Evolutionary conservation across 2,888 invertebrate species (phyloP), one percentile per base, ranked within the genome.

Genomic region (Andrena haemorrhoa): DNA sequence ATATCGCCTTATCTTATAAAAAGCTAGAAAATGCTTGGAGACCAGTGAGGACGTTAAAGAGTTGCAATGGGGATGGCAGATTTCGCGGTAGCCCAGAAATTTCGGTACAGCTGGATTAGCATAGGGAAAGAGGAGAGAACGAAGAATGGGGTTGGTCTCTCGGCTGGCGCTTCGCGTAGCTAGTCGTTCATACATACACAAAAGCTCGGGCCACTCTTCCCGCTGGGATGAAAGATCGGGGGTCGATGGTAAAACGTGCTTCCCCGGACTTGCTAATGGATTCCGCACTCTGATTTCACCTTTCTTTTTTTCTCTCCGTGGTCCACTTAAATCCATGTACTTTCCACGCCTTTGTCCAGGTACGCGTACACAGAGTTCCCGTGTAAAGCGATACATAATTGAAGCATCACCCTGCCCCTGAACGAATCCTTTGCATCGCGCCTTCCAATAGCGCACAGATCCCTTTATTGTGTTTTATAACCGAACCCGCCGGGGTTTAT

Each of bases 181-280:
- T 76, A 82, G 76, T 80, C 82, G 74, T 84, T 75, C 68, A 79
- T 79, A 65, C 74, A 75, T 76, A 65, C 69, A 84, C 82, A 82
- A 84, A 84, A 73, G 79, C 75, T 58, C 66, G 35, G 29, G 63
- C 33, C 61, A 75, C 82, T 80, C 70, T 64, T 85, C 84, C 69
- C 64, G 61, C 66, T 23, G 47, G 88, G 87, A 91, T 92, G 92
- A 92, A 91, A 91, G 91, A 92, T 92, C 89, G 90, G 86, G 79
- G 89, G 90, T 91, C 91, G 88, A 91, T 89, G 90, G 82, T 89
- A 90, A 90, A 92, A 89, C 90, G 89, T 85, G 87, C 68, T 63
- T 49, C 74, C 71, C 72, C 77, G 86, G 76, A 82, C 86, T 88
- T 88, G 89, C 92, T 92, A 91, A 92, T 92, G 91, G 92, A 92